Evolutionary conservation across 1,140 invertebrate species (phyloP).

Genomic region (Achatina immaculata): DNA sequence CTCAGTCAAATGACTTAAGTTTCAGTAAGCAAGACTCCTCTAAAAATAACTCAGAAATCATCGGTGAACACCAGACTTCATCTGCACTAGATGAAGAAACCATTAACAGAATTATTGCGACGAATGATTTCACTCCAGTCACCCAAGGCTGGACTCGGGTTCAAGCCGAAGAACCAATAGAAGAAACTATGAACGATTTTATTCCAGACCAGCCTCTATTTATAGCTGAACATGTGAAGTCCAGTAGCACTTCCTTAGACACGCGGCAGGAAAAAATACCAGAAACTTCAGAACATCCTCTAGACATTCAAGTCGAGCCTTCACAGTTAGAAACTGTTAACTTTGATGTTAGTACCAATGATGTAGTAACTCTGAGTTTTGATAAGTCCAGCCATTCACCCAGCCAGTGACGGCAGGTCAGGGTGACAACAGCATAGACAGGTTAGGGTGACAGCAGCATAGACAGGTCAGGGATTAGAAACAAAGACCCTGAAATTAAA

Average conservation of each 20-base stretch:
- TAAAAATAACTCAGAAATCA: not conserved
- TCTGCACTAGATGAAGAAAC: conserved; percentile 33
- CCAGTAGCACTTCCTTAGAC: no score
- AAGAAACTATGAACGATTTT: conserved; percentile 39
- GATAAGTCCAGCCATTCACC: no score
- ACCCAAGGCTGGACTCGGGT: conserved; percentile 36
- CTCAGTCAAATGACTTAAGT: not conserved
- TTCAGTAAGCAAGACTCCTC: not conserved
- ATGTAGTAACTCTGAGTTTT: no score
- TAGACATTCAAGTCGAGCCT: no score
- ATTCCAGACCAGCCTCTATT: conserved; percentile 17
- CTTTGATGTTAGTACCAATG: no score
- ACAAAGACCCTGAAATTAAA: not conserved
- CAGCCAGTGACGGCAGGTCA: not conserved
- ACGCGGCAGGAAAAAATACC: no score
- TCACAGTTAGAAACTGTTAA: no score
- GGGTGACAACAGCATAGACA: conserved; percentile 10
- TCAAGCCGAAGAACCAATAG: conserved; percentile 20
- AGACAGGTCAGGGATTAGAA: not conserved
- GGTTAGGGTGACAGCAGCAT: not conserved
- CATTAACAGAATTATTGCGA: conserved; percentile 42
- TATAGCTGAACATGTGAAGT: not conserved
- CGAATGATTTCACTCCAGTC: conserved; percentile 43
- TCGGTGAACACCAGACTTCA: not conserved
- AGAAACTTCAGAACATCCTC: no score